phyloP scores from a whole-genome alignment of 2,113 vertebrate genomes.

The Anoplopoma fimbria region DNA sequence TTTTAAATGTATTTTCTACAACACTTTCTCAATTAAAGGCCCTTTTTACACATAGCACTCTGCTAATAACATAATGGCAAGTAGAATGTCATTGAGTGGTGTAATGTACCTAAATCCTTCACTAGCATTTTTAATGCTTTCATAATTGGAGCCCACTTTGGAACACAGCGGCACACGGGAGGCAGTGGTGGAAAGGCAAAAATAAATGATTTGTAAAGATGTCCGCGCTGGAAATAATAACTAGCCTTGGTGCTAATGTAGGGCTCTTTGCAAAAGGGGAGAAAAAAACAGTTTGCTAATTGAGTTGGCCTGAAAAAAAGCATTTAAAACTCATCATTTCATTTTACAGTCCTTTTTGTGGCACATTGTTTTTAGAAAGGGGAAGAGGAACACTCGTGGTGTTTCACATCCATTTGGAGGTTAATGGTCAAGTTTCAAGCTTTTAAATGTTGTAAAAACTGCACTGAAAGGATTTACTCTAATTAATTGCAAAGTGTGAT shows the following conservation, averaged over 20 bases:
- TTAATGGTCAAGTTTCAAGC: slow-evolving; percentile 88
- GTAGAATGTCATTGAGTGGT: slow-evolving; percentile 86
- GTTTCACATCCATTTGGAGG: slow-evolving; percentile 85
- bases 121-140: slow-evolving; percentile 84
- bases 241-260: slow-evolving; percentile 86
- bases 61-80: slow-evolving; percentile 87
- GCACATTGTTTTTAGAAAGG: slow-evolving; percentile 79
- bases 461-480: slow-evolving; percentile 84
- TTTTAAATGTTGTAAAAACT: slow-evolving; percentile 85
- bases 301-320: slow-evolving; percentile 86
- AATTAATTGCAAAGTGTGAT: slow-evolving; percentile 85
- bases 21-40: slow-evolving; percentile 84
- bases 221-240: slow-evolving; percentile 83
- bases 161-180: slow-evolving; percentile 70
- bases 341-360: slow-evolving; percentile 85
- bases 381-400: slow-evolving; percentile 70
- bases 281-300: slow-evolving; percentile 80
- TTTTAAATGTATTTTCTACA: slow-evolving; percentile 82
- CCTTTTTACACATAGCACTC: slow-evolving; percentile 80
- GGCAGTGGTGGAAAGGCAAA: slow-evolving; percentile 71
- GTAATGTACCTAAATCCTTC: slow-evolving; percentile 87
- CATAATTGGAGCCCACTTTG: slow-evolving; percentile 87
- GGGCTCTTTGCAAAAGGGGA: slow-evolving; percentile 81
- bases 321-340: slow-evolving; percentile 89
- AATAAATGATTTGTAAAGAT: slow-evolving; percentile 86